Conservation (phyloP, 2,113 vertebrate species). For the Sisor rabdophorus region DNA sequence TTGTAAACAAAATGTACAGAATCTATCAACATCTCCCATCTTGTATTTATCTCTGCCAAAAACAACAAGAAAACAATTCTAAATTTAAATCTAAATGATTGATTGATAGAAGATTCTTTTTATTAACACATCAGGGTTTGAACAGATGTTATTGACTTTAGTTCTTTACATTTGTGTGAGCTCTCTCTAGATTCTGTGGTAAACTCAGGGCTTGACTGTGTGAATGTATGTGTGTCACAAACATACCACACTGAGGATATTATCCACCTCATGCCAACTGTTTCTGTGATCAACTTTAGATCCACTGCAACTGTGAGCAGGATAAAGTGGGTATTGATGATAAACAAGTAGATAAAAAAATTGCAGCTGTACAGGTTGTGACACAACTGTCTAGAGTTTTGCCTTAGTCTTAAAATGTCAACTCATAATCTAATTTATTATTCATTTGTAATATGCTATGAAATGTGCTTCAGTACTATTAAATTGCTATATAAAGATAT, state of each 20-base stretch:
- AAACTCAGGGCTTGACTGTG: not conserved
- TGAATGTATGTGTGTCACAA: not conserved
- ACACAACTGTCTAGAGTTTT: not conserved
- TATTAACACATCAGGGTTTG: not conserved
- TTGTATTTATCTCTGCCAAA: not conserved
- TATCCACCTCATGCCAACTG: not conserved
- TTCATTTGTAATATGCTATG: not conserved
- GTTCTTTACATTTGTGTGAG: not conserved
- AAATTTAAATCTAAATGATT: not conserved
- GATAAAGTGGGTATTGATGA: no score
- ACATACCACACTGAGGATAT: constrained; percentile 4
- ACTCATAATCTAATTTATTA: not conserved
- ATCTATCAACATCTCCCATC: not conserved
- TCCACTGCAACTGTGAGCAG: not conserved
- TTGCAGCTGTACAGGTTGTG: not conserved
- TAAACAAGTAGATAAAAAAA: no score
- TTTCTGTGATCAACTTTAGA: not conserved
- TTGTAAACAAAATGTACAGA: not conserved
- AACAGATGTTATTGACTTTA: not conserved
- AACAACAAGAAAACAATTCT: not conserved
- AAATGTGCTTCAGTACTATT: not conserved
- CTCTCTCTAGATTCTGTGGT: not conserved
- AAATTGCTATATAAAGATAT: not conserved
- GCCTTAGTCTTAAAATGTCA: not conserved
- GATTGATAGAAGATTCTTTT: not conserved